Evolutionary conservation across 37 sponge, comb jelly and placozoan species (phyloP).

Genomic region (Axinella damicornis): DNA sequence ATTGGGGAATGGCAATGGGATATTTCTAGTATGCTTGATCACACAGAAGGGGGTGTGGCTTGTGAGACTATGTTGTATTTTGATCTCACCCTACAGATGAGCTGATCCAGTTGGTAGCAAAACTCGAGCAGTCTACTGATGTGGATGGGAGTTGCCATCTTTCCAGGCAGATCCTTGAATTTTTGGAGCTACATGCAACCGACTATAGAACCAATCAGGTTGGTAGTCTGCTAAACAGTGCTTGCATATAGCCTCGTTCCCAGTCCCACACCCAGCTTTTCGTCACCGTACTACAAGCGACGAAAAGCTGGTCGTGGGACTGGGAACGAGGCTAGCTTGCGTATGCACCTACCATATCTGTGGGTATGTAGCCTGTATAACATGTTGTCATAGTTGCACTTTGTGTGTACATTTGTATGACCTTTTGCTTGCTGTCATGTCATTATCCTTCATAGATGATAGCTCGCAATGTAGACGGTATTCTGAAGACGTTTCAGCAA

Average conservation of each 20-base stretch:
- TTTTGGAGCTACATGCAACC: conserved; percentile 49
- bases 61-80: neutral
- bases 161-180: conserved; percentile 55
- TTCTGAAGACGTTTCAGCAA: conserved; percentile 33
- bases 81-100: conserved; percentile 50
- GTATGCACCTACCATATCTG: too few species aligned
- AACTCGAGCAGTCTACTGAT: conserved; percentile 60
- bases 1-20: too few species aligned
- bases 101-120: conserved; percentile 57
- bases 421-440: neutral
- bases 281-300: too few species aligned
- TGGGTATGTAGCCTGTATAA: too few species aligned
- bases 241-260: too few species aligned
- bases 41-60: too few species aligned
- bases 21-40: too few species aligned
- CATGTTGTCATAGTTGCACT: too few species aligned
- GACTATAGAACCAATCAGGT: conserved; percentile 50
- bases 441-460: conserved; percentile 9
- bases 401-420: too few species aligned
- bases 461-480: conserved; percentile 29
- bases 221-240: neutral
- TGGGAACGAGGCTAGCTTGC: too few species aligned
- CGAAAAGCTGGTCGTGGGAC: too few species aligned
- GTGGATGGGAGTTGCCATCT: conserved; percentile 54
- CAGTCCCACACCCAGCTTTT: too few species aligned